These are phyloP conservation scores for Drosophila recens DNA, from an alignment of 2,888 invertebrate species.

Conservation along the genomic window DNA sequence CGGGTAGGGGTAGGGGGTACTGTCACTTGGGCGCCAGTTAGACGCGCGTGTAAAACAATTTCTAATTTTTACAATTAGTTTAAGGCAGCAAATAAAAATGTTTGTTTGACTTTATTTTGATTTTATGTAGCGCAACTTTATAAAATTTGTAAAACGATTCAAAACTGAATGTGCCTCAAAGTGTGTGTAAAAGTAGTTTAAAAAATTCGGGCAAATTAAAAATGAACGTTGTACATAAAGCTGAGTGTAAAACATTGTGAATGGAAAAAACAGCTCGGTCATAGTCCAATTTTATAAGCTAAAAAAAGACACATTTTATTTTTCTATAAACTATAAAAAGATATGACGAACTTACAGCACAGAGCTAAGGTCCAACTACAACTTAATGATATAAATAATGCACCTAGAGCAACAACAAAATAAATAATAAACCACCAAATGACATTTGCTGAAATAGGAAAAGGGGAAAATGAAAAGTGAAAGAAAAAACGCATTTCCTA, in stretches of 20 bases:
- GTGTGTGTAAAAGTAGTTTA: constrained; percentile 64
- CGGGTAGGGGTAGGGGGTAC: neutral
- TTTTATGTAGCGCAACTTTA: constrained; percentile 52
- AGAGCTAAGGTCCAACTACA: constrained; percentile 41
- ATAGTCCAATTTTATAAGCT: constrained; percentile 62
- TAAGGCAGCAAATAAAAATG: constrained; percentile 14
- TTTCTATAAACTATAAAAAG: constrained; percentile 40
- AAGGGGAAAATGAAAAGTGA: neutral
- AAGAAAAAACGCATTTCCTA: constrained; percentile 44
- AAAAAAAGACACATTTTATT: constrained; percentile 39
- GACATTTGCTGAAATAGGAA: constrained; percentile 51
- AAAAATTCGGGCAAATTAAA: neutral
- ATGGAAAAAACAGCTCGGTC: constrained; percentile 41
- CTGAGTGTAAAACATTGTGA: constrained; percentile 36
- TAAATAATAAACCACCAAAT: constrained; percentile 37
- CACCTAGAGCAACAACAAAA: constrained; percentile 14
- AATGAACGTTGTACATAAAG: constrained; percentile 43
- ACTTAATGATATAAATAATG: constrained; percentile 9
- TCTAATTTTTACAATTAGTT: constrained; percentile 78
- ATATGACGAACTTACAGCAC: constrained; percentile 23
- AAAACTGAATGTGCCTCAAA: constrained; percentile 82
- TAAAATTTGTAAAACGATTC: constrained; percentile 73
- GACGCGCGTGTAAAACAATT: constrained; percentile 67
- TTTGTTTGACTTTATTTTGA: constrained; percentile 16
- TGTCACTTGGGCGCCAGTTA: constrained; percentile 36